phyloP scores from a whole-genome alignment of 2,113 vertebrate species.

The Melospiza melodia region DNA sequence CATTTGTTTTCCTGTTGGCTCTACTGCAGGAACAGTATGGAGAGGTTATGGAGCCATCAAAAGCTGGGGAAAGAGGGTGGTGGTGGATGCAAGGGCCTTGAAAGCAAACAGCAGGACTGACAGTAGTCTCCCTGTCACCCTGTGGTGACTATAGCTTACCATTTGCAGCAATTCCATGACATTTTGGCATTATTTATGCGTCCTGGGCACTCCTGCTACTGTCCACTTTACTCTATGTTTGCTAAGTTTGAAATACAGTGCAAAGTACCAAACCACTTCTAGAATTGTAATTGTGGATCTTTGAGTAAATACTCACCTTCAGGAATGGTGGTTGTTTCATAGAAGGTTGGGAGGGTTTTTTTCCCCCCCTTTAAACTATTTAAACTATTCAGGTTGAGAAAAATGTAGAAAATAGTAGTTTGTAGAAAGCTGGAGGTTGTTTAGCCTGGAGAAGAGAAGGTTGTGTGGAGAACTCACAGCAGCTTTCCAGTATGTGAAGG shows the following conservation, averaged over 20 bases:
- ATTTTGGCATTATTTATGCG: background rate
- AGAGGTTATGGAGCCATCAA: background rate
- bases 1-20: background rate
- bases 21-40: background rate
- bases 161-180: background rate
- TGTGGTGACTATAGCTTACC: background rate
- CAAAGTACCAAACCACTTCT: background rate
- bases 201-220: background rate
- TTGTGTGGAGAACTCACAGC: background rate
- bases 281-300: background rate
- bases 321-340: background rate
- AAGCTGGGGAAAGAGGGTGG: background rate
- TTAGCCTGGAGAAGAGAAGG: background rate
- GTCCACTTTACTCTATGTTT: background rate
- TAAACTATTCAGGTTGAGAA: background rate
- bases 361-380: background rate
- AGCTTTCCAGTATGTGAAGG: background rate
- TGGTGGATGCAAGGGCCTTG: fast-evolving
- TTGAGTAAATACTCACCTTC: background rate
- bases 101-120: background rate
- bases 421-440: background rate
- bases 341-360: background rate
- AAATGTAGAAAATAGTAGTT: background rate
- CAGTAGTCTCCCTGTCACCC: background rate
- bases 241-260: background rate